phyloP scores from a whole-genome alignment of 2,113 vertebrate genomes.

The Pyrgilauda ruficollis region DNA sequence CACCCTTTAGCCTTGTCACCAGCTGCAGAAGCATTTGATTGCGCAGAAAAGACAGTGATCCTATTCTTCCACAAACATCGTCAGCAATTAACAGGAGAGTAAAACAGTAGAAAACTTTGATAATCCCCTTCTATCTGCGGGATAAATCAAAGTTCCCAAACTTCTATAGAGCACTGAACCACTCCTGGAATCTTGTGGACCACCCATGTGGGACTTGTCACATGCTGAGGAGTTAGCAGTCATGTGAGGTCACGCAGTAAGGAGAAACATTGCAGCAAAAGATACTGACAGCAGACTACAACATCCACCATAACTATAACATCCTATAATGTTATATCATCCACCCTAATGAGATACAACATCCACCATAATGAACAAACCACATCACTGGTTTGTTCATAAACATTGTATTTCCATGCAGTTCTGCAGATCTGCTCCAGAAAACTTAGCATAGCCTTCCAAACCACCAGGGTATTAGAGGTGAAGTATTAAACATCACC shows the following conservation, averaged over 20 bases:
- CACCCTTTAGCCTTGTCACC: background rate
- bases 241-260: background rate
- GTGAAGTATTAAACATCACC: background rate
- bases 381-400: background rate
- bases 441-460: background rate
- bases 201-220: background rate
- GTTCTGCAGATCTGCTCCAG: background rate
- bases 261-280: background rate
- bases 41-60: background rate
- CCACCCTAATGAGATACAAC: background rate
- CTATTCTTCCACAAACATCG: background rate
- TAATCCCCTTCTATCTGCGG: background rate
- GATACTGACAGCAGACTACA: background rate
- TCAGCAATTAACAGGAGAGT: background rate
- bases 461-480: background rate
- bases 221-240: background rate
- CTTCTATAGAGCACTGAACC: background rate
- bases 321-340: background rate
- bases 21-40: constrained; percentile 3
- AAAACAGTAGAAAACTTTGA: constrained; percentile 21
- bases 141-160: constrained; percentile 16
- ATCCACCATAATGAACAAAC: background rate
- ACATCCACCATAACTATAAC: background rate
- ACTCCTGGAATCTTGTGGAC: background rate
- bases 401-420: background rate